phyloP scores from a whole-genome alignment of 2,888 invertebrate species.

The Melinopterus prodromus region DNA sequence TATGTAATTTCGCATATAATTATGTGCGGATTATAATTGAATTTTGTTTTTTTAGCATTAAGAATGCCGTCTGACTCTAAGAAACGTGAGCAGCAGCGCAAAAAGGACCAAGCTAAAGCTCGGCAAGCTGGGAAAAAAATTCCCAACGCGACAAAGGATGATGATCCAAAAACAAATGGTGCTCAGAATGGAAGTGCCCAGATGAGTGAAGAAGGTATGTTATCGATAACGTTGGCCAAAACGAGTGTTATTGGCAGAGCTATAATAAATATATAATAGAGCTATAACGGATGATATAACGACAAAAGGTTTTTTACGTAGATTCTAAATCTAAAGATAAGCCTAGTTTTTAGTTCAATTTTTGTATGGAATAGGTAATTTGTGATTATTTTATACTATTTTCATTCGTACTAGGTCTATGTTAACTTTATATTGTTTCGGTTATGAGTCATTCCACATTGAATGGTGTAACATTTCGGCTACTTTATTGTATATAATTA shows the following conservation, averaged over 20 bases:
- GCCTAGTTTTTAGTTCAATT: no score
- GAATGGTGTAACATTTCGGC: no score
- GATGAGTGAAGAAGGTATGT: conserved; percentile 75
- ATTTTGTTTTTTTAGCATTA: conserved; percentile 7
- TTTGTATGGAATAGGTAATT: no score
- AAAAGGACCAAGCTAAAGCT: conserved; percentile 91
- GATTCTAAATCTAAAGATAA: no score
- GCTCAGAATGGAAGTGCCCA: conserved; percentile 64
- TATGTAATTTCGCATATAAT: conserved; percentile 6
- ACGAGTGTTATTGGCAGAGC: no score
- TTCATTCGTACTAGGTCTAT: not conserved
- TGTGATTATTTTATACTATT: not conserved
- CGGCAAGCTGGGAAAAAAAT: conserved; percentile 64
- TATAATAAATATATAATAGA: no score
- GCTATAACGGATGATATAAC: no score
- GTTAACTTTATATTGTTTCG: no score
- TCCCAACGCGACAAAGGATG: conserved; percentile 57
- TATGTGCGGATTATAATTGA: conserved; percentile 15
- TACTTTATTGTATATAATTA: no score
- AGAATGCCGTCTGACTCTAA: conserved; percentile 98
- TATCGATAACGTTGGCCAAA: no score
- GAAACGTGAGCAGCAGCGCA: conserved; percentile 96
- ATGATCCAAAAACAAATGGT: conserved; percentile 51
- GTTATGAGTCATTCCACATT: no score
- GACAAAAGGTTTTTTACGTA: no score